Percentiles rank a stretch among this genome's conserved stretches.
Conservation (phyloP, 2,797 vertebrate species). For the Alectoris magna region DNA sequence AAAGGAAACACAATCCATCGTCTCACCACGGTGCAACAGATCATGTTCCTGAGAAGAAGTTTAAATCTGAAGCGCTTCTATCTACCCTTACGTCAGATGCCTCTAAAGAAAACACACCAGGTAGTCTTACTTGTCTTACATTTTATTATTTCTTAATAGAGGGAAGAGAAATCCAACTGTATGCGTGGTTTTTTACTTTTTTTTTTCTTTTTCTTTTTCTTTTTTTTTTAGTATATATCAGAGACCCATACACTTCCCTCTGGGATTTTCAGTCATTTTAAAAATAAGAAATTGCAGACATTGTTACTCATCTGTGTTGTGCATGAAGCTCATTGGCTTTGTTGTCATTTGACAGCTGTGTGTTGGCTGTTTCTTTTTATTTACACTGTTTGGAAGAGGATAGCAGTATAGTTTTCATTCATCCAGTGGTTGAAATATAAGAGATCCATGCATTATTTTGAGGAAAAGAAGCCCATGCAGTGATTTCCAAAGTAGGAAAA, state of each 20-base stretch:
- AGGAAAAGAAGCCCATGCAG: not conserved
- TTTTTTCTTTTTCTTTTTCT: not conserved
- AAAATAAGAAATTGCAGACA: not conserved
- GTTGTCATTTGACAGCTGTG: not conserved
- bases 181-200: not conserved
- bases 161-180: not conserved
- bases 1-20: conserved; percentile 94
- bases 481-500: not conserved
- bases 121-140: conserved; percentile 75
- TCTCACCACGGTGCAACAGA: conserved; percentile 93
- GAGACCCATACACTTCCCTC: not conserved
- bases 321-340: not conserved
- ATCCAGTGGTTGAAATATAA: not conserved
- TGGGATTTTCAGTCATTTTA: conserved; percentile 1
- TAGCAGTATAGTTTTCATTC: not conserved
- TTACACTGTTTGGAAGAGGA: not conserved
- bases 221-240: not conserved
- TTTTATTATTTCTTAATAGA: not conserved
- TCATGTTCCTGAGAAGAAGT: conserved; percentile 97
- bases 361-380: not conserved
- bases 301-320: conserved; percentile 2
- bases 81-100: conserved; percentile 97
- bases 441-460: not conserved
- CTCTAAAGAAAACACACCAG: conserved; percentile 95
- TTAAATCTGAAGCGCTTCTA: conserved; percentile 98